phyloP scores from a whole-genome alignment of 2,888 invertebrate species.

The Meliscaeva auricollis region DNA sequence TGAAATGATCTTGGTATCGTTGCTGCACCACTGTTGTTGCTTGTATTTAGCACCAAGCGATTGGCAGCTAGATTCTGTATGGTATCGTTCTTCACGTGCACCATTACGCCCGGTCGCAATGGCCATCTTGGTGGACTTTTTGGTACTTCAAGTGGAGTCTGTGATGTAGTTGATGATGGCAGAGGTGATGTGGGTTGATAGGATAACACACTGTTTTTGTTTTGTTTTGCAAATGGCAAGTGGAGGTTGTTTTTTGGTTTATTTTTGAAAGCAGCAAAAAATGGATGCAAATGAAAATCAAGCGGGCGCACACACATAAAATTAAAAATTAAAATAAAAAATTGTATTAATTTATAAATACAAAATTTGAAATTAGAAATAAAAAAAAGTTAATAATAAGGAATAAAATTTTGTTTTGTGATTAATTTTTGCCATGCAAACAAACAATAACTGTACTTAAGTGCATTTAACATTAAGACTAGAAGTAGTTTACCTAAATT shows the following conservation, averaged over 20 bases:
- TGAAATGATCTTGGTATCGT: conserved; percentile 73
- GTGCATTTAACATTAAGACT: background rate
- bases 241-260: conserved; percentile 7
- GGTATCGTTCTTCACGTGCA: conserved; percentile 91
- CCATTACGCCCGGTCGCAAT: conserved; percentile 93
- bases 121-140: conserved; percentile 89
- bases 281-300: conserved; percentile 49
- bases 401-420: background rate
- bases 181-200: conserved; percentile 80
- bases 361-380: background rate
- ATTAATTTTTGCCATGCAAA: background rate
- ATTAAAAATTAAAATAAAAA: conserved; percentile 51
- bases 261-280: conserved; percentile 35
- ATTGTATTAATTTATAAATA: background rate
- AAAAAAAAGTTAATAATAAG: too few species aligned
- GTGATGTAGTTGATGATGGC: conserved; percentile 76
- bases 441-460: background rate
- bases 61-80: conserved; percentile 89
- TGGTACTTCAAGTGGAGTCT: conserved; percentile 79
- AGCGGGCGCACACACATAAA: conserved; percentile 65
- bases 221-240: background rate
- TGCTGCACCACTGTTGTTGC: conserved; percentile 42
- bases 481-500: too few species aligned
- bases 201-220: conserved; percentile 81
- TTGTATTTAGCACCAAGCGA: conserved; percentile 79